Conservation (phyloP, 1,140 invertebrate genomes). For the Metaphire vulgaris region DNA sequence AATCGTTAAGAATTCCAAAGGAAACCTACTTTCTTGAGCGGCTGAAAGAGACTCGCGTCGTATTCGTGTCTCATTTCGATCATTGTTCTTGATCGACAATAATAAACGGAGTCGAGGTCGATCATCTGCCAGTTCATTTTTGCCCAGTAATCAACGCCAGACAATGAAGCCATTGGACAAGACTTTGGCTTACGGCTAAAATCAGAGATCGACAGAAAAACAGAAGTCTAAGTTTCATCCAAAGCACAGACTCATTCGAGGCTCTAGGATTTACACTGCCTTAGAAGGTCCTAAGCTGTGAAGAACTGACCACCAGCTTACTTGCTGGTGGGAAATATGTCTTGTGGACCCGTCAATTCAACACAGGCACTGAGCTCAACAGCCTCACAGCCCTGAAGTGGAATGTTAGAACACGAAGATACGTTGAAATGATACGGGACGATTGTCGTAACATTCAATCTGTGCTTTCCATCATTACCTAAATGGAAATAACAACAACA, state of each 20-base stretch:
- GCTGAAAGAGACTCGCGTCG: not conserved
- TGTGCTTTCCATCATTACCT: conserved; percentile 33
- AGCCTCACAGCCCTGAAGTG: not conserved
- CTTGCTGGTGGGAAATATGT: not conserved
- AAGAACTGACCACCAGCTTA: no score
- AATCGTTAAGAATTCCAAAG: not conserved
- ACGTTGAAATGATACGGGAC: conserved; percentile 39
- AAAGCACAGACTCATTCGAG: no score
- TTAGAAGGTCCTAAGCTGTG: no score
- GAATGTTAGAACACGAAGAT: conserved; percentile 29
- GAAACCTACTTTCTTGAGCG: not conserved
- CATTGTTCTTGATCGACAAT: not conserved
- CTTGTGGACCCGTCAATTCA: not conserved
- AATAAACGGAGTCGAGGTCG: not conserved
- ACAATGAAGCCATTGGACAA: not conserved
- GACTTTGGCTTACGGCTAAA: not conserved
- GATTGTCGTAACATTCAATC: conserved; percentile 38
- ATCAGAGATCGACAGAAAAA: no score
- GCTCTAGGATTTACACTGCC: no score
- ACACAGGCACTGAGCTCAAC: not conserved
- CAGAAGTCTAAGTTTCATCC: no score
- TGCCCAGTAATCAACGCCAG: not conserved
- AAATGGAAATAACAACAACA: conserved; percentile 30
- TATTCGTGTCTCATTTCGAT: not conserved
- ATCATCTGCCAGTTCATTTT: not conserved